Evolutionary conservation across 2,888 invertebrate species (phyloP), one percentile per base, ranked within the genome.

Genomic region (Hirtodrosophila duncani): DNA sequence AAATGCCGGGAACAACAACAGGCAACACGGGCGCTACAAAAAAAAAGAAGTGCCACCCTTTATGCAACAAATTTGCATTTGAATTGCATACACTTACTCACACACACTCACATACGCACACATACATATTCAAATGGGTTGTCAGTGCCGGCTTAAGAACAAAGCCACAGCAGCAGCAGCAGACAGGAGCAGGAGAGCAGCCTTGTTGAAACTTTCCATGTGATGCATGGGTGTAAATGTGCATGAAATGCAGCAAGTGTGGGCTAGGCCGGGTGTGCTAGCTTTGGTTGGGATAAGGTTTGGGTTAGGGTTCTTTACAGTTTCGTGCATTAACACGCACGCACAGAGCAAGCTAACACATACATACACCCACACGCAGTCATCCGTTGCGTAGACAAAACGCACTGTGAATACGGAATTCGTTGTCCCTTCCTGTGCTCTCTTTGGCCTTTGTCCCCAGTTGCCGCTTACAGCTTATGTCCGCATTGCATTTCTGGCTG

Each of bases 311-410:
- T n/a, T n/a, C 72, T 62, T 64, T 67, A 59, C 78, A 67, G 72
- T 71, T 77, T 72, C 62, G 72, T 75, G 80, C 72, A 72, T 72
- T 72, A 72, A 71, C 72, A 72, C 72, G 72, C 72, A 72, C 80
- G 72, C 72, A 79, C 23, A 50, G 60, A 52, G 38, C 26, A n/a
- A 14, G 21, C 20, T 7, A 6, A 14, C 14, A 23, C 13, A 9
- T 36, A n/a, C 29, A 17, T 9, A 16, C 31, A 30, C 38, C 9
- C 45, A 23, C 7, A 3, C 39, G 17, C n/a, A 21, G 18, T n/a
- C 16, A 53, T 68, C 49, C 55, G 33, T 48, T 62, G 55, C 58
- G 42, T 24, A 58, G 53, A 66, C 67, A 51, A 58, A 74, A 79
- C 80, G 61, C 72, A 67, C 52, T 39, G 24, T 64, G 77, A 56